Evolutionary conservation across 2,888 invertebrate genomes (phyloP).

Genomic region (Sylvicola cinctus): DNA sequence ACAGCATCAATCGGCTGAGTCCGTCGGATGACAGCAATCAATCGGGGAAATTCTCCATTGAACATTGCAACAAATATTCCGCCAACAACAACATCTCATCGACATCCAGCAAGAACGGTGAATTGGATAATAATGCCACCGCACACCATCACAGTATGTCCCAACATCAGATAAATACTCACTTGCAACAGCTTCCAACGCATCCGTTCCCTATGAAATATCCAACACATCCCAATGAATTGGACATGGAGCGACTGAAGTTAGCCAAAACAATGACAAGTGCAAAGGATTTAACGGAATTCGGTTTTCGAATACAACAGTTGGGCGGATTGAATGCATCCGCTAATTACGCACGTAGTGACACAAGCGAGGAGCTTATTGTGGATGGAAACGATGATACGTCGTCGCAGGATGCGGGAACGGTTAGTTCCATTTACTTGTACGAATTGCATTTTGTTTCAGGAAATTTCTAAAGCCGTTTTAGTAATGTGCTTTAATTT

Average conservation of each 20-base stretch:
- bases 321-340: slow-evolving; percentile 24
- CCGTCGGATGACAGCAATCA: slow-evolving; percentile 12
- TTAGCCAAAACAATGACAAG: slow-evolving; percentile 17
- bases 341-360: slow-evolving; percentile 24
- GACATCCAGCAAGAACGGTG: slow-evolving; percentile 1
- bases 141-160: background rate
- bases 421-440: slow-evolving; percentile 22
- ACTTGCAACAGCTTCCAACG: slow-evolving; percentile 4
- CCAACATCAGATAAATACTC: slow-evolving; percentile 5
- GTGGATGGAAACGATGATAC: slow-evolving; percentile 24
- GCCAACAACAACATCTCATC: background rate
- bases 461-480: no score
- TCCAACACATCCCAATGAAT: slow-evolving; percentile 11
- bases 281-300: slow-evolving; percentile 22
- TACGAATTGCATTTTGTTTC: no score
- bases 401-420: slow-evolving; percentile 23
- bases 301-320: slow-evolving; percentile 27
- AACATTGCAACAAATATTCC: no score
- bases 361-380: slow-evolving; percentile 26
- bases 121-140: slow-evolving; percentile 1
- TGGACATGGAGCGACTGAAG: slow-evolving; percentile 25
- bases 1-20: slow-evolving; percentile 19
- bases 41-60: slow-evolving; percentile 7
- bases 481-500: no score
- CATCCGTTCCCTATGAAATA: slow-evolving; percentile 3